These are phyloP conservation scores for Micromys minutus DNA, from an alignment of 2,113 vertebrate genomes.

Conservation along the genomic window DNA sequence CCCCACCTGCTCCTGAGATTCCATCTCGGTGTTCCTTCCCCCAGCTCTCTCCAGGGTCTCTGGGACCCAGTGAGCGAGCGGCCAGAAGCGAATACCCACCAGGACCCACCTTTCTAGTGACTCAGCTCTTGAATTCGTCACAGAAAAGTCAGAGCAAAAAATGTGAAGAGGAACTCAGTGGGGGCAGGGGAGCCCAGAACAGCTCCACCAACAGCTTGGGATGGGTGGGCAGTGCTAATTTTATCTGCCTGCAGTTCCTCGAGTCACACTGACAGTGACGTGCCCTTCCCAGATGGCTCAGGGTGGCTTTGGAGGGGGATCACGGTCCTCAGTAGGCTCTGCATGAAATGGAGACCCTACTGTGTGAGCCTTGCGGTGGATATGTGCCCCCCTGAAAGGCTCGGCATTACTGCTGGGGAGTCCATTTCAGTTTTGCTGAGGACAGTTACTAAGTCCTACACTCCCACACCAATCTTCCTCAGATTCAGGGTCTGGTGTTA, in stretches of 20 bases:
- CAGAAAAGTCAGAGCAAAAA: conserved; percentile 38
- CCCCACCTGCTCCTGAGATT: background rate
- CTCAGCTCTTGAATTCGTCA: conserved; percentile 35
- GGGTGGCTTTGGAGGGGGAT: background rate
- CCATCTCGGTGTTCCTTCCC: background rate
- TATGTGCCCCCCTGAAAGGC: too few relatives aligned
- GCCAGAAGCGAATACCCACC: background rate
- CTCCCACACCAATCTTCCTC: background rate
- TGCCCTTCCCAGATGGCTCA: background rate
- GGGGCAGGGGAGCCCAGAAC: conserved; percentile 18
- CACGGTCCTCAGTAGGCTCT: background rate
- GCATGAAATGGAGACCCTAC: background rate
- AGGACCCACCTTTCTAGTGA: conserved; percentile 4
- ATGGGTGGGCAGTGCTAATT: conserved; percentile 7
- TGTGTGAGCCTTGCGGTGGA: background rate
- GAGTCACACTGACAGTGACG: conserved; percentile 12
- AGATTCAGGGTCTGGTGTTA: background rate
- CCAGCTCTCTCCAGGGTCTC: background rate
- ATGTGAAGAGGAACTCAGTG: background rate
- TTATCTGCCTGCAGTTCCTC: conserved; percentile 58
- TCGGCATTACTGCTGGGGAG: background rate
- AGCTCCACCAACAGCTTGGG: conserved; percentile 51
- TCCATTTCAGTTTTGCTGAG: background rate
- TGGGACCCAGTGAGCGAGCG: background rate
- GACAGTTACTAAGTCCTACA: background rate